These are phyloP conservation scores for Nothocercus nigrocapillus DNA, from an alignment of 2,113 vertebrate genomes.

Conservation along the genomic window DNA sequence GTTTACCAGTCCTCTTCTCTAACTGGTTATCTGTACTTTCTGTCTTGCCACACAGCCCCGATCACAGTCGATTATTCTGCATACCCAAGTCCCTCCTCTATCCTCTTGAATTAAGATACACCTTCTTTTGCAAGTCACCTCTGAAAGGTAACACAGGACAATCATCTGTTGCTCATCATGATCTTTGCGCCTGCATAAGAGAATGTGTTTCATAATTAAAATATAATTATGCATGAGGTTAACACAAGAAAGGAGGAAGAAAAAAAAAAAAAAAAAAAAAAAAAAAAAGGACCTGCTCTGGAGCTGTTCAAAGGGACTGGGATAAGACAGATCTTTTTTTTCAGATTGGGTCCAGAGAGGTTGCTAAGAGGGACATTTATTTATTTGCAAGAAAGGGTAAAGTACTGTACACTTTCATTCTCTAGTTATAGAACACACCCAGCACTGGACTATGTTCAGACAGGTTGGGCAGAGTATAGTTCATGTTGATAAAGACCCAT, in stretches of 20 bases:
- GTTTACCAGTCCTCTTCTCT: neutral
- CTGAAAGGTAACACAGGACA: neutral
- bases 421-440: slow-evolving; percentile 3
- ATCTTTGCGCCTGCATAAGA: neutral
- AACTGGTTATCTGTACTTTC: neutral
- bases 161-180: neutral
- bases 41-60: neutral
- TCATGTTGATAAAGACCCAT: neutral
- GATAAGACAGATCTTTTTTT: neutral
- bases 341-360: neutral
- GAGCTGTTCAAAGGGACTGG: slow-evolving; percentile 2
- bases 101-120: neutral
- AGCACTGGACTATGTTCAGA: neutral
- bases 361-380: neutral
- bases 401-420: neutral
- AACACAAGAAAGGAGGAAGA: neutral
- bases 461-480: neutral
- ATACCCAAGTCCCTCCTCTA: neutral
- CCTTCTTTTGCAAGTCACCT: neutral
- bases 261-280: neutral
- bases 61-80: neutral
- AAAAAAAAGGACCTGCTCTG: neutral
- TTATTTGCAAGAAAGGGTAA: neutral
- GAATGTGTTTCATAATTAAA: neutral
- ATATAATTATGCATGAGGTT: neutral